phyloP scores from a whole-genome alignment of 2,113 vertebrate species.

The Bathybates hornii region DNA sequence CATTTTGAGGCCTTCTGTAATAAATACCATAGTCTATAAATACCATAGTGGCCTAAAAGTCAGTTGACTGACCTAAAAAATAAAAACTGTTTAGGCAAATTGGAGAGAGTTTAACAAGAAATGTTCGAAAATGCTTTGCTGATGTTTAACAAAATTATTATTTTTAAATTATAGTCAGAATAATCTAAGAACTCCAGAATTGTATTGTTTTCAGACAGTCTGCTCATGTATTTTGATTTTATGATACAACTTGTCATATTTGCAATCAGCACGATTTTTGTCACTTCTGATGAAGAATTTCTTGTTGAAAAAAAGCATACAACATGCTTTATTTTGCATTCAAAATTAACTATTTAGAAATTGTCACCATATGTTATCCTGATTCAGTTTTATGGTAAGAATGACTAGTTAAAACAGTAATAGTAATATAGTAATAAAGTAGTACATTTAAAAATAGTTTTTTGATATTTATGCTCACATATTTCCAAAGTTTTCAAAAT shows the following conservation, averaged over 20 bases:
- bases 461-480: not conserved
- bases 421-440: not conserved
- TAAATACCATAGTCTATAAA: not conserved
- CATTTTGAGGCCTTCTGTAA: not conserved
- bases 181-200: not conserved
- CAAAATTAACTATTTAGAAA: not conserved
- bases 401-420: not conserved
- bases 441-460: not conserved
- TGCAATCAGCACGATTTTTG: not conserved
- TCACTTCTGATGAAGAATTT: not conserved
- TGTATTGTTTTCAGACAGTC: not conserved
- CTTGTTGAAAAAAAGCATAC: not conserved
- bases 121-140: not conserved
- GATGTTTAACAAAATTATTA: not conserved
- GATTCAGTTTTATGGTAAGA: not conserved
- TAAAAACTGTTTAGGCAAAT: not conserved
- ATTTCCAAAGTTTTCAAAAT: not conserved
- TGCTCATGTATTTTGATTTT: not conserved
- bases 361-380: not conserved
- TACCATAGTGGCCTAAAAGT: not conserved
- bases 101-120: not conserved
- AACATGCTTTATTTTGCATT: not conserved
- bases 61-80: not conserved
- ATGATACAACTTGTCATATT: not conserved
- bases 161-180: accelerated